Percentiles rank a stretch among this genome's conserved stretches.
Conservation (phyloP, 1,140 invertebrate genomes). For the Limonius californicus region DNA sequence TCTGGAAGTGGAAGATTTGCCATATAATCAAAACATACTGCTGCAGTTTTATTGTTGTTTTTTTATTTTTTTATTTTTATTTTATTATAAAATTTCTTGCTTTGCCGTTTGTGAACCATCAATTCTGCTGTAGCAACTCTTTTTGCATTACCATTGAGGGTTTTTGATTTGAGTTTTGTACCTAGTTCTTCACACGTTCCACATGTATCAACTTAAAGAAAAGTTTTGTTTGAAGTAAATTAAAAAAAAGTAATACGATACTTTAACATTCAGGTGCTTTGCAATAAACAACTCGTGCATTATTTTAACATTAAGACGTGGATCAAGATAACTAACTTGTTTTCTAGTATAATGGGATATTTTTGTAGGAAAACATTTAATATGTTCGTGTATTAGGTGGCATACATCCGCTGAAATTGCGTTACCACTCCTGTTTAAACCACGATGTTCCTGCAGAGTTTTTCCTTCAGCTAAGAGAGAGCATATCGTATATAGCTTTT, state of each 20-base stretch:
- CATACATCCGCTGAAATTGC: not conserved
- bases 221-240: too few relatives aligned
- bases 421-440: not conserved
- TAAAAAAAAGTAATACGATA: not conserved
- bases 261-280: constrained; percentile 20
- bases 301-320: constrained; percentile 36
- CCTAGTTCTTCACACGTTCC: not conserved
- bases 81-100: constrained; percentile 13
- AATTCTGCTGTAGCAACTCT: not conserved
- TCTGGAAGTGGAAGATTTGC: constrained; percentile 25
- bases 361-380: constrained; percentile 23
- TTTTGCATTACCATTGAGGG: not conserved
- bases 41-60: too few relatives aligned
- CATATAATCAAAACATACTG: constrained; percentile 28
- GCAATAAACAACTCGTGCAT: constrained; percentile 35
- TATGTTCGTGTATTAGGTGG: constrained; percentile 22
- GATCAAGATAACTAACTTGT: constrained; percentile 33
- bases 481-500: not conserved
- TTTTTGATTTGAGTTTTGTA: not conserved
- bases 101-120: constrained; percentile 4
- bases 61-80: too few relatives aligned
- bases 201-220: not conserved
- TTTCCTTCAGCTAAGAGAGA: not conserved
- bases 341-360: constrained; percentile 23
- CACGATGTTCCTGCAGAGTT: too few relatives aligned